phyloP scores from a whole-genome alignment of 2,113 vertebrate species.

The Sorex fumeus region DNA sequence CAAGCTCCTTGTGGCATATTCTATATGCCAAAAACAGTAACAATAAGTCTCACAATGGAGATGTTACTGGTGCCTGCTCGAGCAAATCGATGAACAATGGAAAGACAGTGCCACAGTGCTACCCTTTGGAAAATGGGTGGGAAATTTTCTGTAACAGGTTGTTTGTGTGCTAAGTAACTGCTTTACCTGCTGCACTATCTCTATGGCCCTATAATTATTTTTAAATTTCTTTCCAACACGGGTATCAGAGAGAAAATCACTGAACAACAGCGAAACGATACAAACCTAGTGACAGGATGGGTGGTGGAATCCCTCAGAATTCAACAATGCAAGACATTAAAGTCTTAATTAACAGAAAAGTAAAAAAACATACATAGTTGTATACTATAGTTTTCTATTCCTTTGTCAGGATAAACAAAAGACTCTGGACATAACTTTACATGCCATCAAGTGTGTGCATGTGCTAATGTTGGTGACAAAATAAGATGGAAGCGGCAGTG shows the following conservation, averaged over 20 bases:
- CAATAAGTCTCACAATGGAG: too few relatives aligned
- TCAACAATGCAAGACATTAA: neutral
- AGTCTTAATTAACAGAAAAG: slow-evolving; percentile 57
- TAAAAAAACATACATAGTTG: neutral
- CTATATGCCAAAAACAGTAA: too few relatives aligned
- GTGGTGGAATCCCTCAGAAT: slow-evolving; percentile 56
- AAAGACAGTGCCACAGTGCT: too few relatives aligned
- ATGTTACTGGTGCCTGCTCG: too few relatives aligned
- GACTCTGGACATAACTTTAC: too few relatives aligned
- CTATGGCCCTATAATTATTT: slow-evolving; percentile 68
- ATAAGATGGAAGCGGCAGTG: neutral
- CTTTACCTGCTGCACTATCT: too few relatives aligned
- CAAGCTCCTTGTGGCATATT: too few relatives aligned
- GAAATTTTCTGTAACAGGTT: slow-evolving; percentile 58
- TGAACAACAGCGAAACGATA: slow-evolving; percentile 32
- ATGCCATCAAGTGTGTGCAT: too few relatives aligned
- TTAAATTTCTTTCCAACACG: slow-evolving; percentile 67
- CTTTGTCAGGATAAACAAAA: slow-evolving; percentile 6
- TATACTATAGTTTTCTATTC: slow-evolving; percentile 8
- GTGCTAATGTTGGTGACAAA: neutral
- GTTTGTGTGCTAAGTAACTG: slow-evolving; percentile 65
- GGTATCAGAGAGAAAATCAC: slow-evolving; percentile 61
- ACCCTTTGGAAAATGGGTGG: neutral
- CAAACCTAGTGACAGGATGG: slow-evolving; percentile 52
- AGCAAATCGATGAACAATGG: too few relatives aligned